Base-by-base conservation (phyloP, 2,797 vertebrate genomes). In the Protosalanx chinensis region DNA sequence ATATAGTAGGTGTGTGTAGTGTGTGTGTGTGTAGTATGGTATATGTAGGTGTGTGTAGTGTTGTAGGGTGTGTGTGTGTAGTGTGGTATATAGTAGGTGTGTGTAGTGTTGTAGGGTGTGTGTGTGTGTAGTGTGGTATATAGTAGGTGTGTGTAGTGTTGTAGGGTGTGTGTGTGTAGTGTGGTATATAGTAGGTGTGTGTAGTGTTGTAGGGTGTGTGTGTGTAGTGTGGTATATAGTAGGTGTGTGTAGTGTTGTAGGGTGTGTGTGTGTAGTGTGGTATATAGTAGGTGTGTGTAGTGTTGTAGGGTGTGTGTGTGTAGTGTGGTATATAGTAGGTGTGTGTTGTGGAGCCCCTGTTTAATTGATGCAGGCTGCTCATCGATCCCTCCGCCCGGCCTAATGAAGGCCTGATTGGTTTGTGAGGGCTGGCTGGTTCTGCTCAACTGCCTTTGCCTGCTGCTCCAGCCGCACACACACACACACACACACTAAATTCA, bases 361-460 rank as follows among this genome's bases (percentile, higher is more conserved):
- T 93, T 93, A 94, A 94, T 94, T 93, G 93, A 93, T 93, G 92
- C 89, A 77, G 91, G 92, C 92, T 92, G 89, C 89, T 88, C 91
- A 93, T 93, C 93, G 92, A 94, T 93, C 91, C 91, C 88, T 87
- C 89, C 91, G 91, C 93, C 90, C 86, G 82, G 89, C 88, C 91
- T 94, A 94, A 94, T 94, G 92, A 94, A 94, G 93, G 91, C 90
- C 91, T 94, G 93, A 94, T 94, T 94, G 93, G 93, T 93, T 94
- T 93, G 93, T 93, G 92, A 94, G 92, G 88, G 91, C 90, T 93
- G 92, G 91, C 91, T 92, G 92, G 92, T 93, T 94, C 92, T 94
- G 92, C 92, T 94, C 89, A 91, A 91, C 89, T 93, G 90, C 89
- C 83, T 88, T 88, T 90, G 88, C 87, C 87, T 90, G 79, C 88